Conservation (phyloP, 2,888 invertebrate genomes). For the Bembecia ichneumoniformis region DNA sequence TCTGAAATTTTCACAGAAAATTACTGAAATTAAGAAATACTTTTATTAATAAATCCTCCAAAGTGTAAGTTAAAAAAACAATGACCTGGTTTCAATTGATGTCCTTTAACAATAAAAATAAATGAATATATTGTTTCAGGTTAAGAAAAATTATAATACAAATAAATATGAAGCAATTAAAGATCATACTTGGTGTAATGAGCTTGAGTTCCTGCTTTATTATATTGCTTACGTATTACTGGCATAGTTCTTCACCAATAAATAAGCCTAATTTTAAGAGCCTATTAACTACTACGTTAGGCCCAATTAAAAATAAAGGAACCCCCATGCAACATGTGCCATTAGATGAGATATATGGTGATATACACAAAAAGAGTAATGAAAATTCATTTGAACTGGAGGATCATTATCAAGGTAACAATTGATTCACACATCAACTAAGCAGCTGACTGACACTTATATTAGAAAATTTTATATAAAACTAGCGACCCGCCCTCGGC, state of each 20-base stretch:
- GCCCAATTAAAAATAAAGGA: neutral
- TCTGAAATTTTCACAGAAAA: too few species aligned
- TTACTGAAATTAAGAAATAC: too few species aligned
- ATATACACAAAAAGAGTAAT: slow-evolving; percentile 14
- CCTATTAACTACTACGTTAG: neutral
- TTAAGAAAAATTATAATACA: slow-evolving; percentile 29
- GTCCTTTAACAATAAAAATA: neutral
- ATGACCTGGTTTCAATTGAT: too few species aligned
- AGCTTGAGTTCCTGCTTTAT: slow-evolving; percentile 22
- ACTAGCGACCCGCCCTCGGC: too few species aligned
- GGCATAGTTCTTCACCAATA: slow-evolving; percentile 14
- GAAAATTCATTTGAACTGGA: slow-evolving; percentile 30
- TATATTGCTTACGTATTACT: slow-evolving; percentile 29
- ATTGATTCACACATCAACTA: neutral
- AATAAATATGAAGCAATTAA: slow-evolving; percentile 30
- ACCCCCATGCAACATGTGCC: slow-evolving; percentile 33
- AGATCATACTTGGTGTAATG: slow-evolving; percentile 21
- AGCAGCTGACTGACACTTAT: too few species aligned
- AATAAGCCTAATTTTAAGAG: neutral
- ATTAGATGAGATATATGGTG: slow-evolving; percentile 28
- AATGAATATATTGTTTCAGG: slow-evolving; percentile 26
- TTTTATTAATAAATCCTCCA: too few species aligned
- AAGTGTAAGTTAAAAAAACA: too few species aligned
- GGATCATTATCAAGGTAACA: slow-evolving; percentile 24
- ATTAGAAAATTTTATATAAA: too few species aligned